Percentiles rank a stretch among this genome's conserved stretches.
Evolutionary conservation across 92 coral and sea anemone genomes (phyloP).

Genomic region (Epizoanthus stellaris): DNA sequence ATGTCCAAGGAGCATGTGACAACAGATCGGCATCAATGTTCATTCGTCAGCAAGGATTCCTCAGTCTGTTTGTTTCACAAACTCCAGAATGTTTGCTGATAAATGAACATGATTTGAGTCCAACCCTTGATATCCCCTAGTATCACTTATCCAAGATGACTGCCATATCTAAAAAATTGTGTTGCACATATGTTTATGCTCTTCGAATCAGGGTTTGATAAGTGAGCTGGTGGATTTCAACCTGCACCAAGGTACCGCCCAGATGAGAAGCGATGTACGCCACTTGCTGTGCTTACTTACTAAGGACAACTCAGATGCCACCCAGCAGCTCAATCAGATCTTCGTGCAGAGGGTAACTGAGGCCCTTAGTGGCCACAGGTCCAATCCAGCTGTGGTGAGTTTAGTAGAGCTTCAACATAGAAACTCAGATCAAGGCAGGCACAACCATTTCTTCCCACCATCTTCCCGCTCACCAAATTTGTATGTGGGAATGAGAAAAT

Average conservation of each 20-base stretch:
- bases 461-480: too few relatives aligned
- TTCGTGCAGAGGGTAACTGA: constrained; percentile 84
- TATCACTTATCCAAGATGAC: too few relatives aligned
- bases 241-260: constrained; percentile 95
- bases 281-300: constrained; percentile 93
- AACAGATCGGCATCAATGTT: too few relatives aligned
- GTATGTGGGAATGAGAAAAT: too few relatives aligned
- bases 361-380: constrained; percentile 87
- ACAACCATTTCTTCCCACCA: too few relatives aligned
- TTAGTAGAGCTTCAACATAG: neutral
- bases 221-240: constrained; percentile 92
- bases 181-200: neutral
- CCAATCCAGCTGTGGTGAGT: constrained; percentile 94
- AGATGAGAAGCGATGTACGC: constrained; percentile 94
- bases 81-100: too few relatives aligned
- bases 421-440: neutral
- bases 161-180: too few relatives aligned
- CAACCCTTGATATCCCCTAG: too few relatives aligned
- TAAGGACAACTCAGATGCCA: constrained; percentile 88
- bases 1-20: too few relatives aligned
- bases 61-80: too few relatives aligned
- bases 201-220: constrained; percentile 80
- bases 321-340: constrained; percentile 85
- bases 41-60: too few relatives aligned
- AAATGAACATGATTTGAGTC: too few relatives aligned